Evolutionary conservation across 2,797 vertebrate genomes (phyloP).

Genomic region (Paguma larvata): DNA sequence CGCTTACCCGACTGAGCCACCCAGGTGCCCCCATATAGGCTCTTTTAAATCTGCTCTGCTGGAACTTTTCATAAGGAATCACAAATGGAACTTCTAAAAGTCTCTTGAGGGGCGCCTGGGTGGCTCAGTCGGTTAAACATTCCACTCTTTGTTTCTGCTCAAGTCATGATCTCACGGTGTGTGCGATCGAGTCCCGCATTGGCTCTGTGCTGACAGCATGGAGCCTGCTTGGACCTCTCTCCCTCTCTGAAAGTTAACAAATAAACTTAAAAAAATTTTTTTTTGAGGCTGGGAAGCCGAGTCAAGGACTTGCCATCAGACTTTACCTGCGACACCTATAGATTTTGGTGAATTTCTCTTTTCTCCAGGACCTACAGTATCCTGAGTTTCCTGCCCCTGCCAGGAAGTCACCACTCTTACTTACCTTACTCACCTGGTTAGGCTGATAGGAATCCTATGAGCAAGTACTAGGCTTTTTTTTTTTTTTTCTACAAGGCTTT

Average conservation of each 20-base stretch:
- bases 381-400: not conserved
- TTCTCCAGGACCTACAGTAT: not conserved
- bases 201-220: too few species aligned
- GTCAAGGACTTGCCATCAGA: not conserved
- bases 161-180: too few species aligned
- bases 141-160: too few species aligned
- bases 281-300: not conserved
- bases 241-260: too few species aligned
- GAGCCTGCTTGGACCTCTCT: too few species aligned
- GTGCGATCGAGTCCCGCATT: too few species aligned
- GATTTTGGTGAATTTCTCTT: not conserved
- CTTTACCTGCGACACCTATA: not conserved
- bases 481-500: not conserved
- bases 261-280: not conserved
- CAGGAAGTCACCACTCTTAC: not conserved
- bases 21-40: not conserved
- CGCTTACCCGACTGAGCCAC: too few species aligned
- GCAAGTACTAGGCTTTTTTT: not conserved
- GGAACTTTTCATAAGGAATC: not conserved
- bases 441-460: not conserved
- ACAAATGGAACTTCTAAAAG: not conserved
- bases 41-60: not conserved
- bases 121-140: too few species aligned
- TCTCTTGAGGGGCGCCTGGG: not conserved
- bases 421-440: not conserved